These are phyloP conservation scores for Silurus glanis DNA, from an alignment of 2,113 vertebrate species.

Conservation along the genomic window DNA sequence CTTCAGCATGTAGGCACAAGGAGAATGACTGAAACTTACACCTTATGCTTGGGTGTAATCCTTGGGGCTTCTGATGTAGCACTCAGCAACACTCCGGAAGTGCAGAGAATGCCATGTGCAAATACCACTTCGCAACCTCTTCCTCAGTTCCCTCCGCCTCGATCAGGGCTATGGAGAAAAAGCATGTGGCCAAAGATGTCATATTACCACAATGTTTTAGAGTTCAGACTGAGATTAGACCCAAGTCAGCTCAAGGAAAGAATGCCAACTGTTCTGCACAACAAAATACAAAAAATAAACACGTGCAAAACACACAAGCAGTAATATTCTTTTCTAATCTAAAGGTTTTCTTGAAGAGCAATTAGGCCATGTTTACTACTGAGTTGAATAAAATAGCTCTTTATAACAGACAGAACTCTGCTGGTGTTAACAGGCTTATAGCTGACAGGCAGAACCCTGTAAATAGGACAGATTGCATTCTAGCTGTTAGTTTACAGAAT, in stretches of 20 bases:
- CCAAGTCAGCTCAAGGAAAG: neutral
- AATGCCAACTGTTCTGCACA: neutral
- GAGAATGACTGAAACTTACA: neutral
- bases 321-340: neutral
- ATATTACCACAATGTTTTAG: neutral
- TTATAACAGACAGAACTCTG: neutral
- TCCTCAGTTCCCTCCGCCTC: constrained; percentile 21
- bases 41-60: neutral
- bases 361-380: constrained; percentile 27
- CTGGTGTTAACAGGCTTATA: constrained; percentile 5
- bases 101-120: constrained; percentile 27
- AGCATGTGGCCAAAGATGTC: neutral
- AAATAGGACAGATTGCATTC: constrained; percentile 1
- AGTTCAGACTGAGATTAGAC: neutral
- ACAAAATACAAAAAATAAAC: neutral
- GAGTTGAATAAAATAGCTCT: constrained; percentile 39
- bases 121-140: constrained; percentile 31
- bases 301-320: neutral
- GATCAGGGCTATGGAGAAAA: constrained; percentile 11
- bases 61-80: neutral
- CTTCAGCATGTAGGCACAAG: neutral
- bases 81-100: neutral
- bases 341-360: neutral
- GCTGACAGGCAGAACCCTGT: neutral
- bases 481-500: too few relatives aligned